Evolutionary conservation across 2,888 invertebrate genomes (phyloP).

Genomic region (Aphidius colemani): DNA sequence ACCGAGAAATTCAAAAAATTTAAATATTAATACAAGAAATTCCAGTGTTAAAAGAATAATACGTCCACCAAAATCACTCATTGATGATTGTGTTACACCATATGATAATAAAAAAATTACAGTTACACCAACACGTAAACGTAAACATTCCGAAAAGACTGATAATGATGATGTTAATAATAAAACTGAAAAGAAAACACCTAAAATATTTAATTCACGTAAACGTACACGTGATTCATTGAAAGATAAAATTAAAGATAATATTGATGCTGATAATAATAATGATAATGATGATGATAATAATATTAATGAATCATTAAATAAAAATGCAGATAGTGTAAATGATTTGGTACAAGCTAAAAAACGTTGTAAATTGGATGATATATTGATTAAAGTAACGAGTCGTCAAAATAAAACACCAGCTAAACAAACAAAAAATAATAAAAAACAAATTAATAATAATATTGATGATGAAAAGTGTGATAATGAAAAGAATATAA

Average conservation of each 20-base stretch:
- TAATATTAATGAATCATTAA: conserved; percentile 15
- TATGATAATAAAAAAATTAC: conserved; percentile 24
- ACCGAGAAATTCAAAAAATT: conserved; percentile 43
- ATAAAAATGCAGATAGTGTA: not conserved
- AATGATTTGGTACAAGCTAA: conserved; percentile 33
- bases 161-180: conserved; percentile 41
- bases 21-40: conserved; percentile 28
- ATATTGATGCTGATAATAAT: conserved; percentile 41
- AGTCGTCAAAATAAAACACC: conserved; percentile 52
- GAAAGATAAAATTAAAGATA: conserved; percentile 43
- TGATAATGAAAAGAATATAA: conserved; percentile 41
- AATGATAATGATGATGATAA: conserved; percentile 37
- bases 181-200: conserved; percentile 5
- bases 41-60: conserved; percentile 43
- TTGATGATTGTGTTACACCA: conserved; percentile 11
- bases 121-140: conserved; percentile 48
- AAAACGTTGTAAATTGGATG: conserved; percentile 55
- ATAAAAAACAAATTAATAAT: too few relatives aligned
- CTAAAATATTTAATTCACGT: conserved; percentile 23
- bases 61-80: conserved; percentile 41
- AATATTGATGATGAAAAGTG: conserved; percentile 36
- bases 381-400: conserved; percentile 55
- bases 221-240: conserved; percentile 32
- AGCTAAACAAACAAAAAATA: conserved; percentile 47
- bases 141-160: conserved; percentile 59